Evolutionary conservation across 2,113 vertebrate species (phyloP).

Genomic region (Terrapene triunguis): DNA sequence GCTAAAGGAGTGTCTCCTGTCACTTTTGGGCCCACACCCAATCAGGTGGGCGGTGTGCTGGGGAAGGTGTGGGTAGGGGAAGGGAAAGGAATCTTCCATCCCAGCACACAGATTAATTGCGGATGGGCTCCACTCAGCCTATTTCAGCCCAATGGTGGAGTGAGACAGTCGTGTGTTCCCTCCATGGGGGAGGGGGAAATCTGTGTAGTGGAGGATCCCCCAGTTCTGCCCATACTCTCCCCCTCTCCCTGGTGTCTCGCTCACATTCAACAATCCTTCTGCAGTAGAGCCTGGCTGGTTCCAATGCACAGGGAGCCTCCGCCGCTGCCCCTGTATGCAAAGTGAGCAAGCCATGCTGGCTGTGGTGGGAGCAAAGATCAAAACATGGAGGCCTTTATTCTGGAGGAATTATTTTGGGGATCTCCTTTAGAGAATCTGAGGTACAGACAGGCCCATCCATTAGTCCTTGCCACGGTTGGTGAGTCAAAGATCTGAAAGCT

Average conservation of each 20-base stretch:
- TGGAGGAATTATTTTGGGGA: neutral
- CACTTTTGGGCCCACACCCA: neutral
- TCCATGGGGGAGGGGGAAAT: no score
- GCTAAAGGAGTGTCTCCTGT: neutral
- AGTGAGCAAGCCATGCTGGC: no score
- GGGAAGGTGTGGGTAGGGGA: neutral
- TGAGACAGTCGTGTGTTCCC: no score
- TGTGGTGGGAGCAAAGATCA: neutral
- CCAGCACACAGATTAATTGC: neutral
- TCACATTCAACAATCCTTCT: no score
- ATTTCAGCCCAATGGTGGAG: neutral
- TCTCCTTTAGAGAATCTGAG: neutral
- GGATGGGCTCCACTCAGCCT: neutral
- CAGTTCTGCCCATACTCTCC: no score
- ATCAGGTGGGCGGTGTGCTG: neutral
- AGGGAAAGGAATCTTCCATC: no score
- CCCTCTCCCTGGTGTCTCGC: no score
- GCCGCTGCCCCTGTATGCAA: no score
- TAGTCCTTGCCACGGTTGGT: neutral
- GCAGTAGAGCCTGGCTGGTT: no score
- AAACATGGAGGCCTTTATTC: neutral
- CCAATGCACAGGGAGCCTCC: no score
- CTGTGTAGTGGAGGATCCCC: no score
- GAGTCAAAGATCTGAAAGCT: neutral
- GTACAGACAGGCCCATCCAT: neutral